Evolutionary conservation across 2,113 vertebrate genomes (phyloP), one percentile per base, ranked within the genome.

Genomic region (Panurus biarmicus): DNA sequence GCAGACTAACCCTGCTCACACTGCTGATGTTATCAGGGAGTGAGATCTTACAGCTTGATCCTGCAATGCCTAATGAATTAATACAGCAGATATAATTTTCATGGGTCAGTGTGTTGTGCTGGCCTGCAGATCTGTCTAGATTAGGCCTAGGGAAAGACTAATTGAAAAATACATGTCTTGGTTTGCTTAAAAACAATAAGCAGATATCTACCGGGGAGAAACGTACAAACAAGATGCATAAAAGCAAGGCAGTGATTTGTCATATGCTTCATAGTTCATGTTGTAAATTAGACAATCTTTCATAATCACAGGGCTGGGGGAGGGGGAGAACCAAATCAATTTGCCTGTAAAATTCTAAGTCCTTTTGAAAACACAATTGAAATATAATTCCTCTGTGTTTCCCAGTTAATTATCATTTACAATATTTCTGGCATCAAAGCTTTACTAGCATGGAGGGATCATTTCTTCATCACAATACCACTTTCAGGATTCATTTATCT

Each of bases 401-500:
- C 96, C 96, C 95, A 98, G 98, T 98, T 99, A 99, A 99, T 99
- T 99, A 99, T 99, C 98, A 98, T 98, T 97, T 97, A 97, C 97
- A 98, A 98, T 98, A 98, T 98, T 98, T 99, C 98, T 98, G 98
- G 98, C 98, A 98, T 97, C 98, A 97, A 97, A 97, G 98, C 98
- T 97, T 97, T 97, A 97, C 94, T 94, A 95, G 93, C 77, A 92
- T 89, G 74, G 90, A 95, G 96, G 96, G 98, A 98, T 98, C 98
- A 96, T 93, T 95, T 96, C 98, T 98, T 98, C 97, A 97, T 98
- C 98, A 98, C 97, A 98, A 98, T 98, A 98, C 97, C 98, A 98
- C 97, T 98, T 98, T 98, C 98, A 98, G 97, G 98, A 98, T 98
- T 99, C 98, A 98, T 99, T 99, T 99, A 98, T 99, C 99, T 99